A percentile compares a stretch with the other conserved stretches of the same genome.
Conservation (phyloP, 2,888 invertebrate species). For the Physocephala rufipes region DNA sequence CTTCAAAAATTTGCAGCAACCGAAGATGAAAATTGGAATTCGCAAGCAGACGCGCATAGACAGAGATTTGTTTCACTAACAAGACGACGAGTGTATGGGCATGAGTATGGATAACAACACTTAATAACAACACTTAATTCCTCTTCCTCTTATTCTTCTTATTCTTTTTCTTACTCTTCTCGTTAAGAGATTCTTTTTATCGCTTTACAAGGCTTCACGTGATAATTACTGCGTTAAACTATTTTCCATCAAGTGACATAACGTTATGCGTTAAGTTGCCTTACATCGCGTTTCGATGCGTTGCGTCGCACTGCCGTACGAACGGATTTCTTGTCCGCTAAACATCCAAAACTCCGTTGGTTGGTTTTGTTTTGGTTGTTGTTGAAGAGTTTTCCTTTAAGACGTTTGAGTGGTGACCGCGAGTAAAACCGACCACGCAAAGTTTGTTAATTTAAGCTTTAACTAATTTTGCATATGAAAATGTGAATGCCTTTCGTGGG, state of each 20-base stretch:
- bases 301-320: not conserved
- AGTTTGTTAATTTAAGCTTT: constrained; percentile 9
- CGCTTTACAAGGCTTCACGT: constrained; percentile 2
- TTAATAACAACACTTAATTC: too few species aligned
- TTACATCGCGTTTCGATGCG: not conserved
- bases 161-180: not conserved
- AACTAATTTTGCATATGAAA: not conserved
- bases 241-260: constrained; percentile 30
- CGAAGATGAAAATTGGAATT: too few species aligned
- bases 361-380: not conserved
- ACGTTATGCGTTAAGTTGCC: constrained; percentile 8
- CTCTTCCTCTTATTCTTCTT: not conserved
- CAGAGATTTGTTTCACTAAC: too few species aligned
- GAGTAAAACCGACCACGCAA: not conserved
- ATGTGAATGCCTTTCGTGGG: not conserved
- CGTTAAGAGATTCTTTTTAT: not conserved
- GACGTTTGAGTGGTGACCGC: not conserved
- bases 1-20: too few species aligned
- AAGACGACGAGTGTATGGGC: too few species aligned
- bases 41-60: too few species aligned
- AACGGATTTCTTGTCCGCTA: too few species aligned
- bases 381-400: too few species aligned
- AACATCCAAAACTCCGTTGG: too few species aligned
- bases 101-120: too few species aligned
- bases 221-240: constrained; percentile 29